Base-by-base conservation (phyloP, 2,113 vertebrate genomes). In the Chunga burmeisteri region DNA sequence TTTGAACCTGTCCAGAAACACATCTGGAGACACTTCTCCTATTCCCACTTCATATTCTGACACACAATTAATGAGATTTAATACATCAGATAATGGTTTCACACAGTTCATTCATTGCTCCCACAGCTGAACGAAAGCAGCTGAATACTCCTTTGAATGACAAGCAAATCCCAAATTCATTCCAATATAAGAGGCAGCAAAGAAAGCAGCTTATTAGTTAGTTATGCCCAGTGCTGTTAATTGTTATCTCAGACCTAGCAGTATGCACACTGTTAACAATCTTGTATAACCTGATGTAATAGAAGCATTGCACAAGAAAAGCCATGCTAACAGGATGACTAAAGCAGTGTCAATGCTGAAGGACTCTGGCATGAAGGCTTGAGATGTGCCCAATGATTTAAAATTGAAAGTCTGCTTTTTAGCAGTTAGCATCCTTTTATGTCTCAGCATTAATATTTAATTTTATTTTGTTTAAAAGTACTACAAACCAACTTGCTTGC, bases 401-500 rank as follows among this genome's bases (percentile, higher is more conserved):
- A 95, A 95, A 94, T 92, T 93, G 86, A 93, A 91, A 83, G 62
- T 32, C 81, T 95, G 74, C 32, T 94, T 93, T 93, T 93, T 82
- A 88, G 38, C 84, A 94, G 91, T 87, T 93, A 95, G 44, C 59
- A 94, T 86, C 85, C 74, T 95, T 94, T 91, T 77, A 90, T 86
- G 62, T 71, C 66, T 77, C 67, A 59, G 62, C 79, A 96, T 96
- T 77, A 96, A 95, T 95, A 95, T 95, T 96, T 95, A 49, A 95
- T 91, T 91, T 91, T 84, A 83, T 96, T 96, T 90, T 94, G 79
- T 90, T 94, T 95, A 85, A 88, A 94, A 95, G 53, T 81, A 88
- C 91, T 85, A 96, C 70, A 91, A 82, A 73, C 62, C 72, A 86
- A 84, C 82, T 90, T 96, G 77, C 91, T 94, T 94, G 62, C 71